Conservation (phyloP, 2,888 invertebrate genomes). For the Aleiodes testaceus region DNA sequence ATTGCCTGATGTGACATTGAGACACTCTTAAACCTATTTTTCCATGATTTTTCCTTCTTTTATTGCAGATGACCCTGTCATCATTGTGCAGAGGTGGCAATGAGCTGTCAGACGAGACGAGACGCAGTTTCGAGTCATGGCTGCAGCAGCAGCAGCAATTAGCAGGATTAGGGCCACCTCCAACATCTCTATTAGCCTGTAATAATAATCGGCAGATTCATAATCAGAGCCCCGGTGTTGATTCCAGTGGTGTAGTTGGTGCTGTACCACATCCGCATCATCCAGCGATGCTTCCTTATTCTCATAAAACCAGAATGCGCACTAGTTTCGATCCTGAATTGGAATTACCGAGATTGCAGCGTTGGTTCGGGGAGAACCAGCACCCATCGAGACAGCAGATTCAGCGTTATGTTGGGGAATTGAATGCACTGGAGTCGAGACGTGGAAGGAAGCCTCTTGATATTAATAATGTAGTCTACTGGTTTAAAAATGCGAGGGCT, state of each 20-base stretch:
- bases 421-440: slow-evolving; percentile 93
- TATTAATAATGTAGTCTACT: slow-evolving; percentile 96
- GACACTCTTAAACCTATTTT: background rate
- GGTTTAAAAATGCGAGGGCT: slow-evolving; percentile 98
- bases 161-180: slow-evolving; percentile 64
- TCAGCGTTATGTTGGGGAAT: slow-evolving; percentile 93
- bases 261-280: slow-evolving; percentile 76
- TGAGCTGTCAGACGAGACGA: slow-evolving; percentile 88
- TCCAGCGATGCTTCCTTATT: slow-evolving; percentile 78
- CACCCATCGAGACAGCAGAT: slow-evolving; percentile 98
- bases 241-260: slow-evolving; percentile 72
- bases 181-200: slow-evolving; percentile 63
- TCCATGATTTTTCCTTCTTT: background rate
- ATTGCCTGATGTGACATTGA: slow-evolving; percentile 30
- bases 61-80: slow-evolving; percentile 83
- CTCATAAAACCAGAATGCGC: slow-evolving; percentile 93
- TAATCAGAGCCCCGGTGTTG: slow-evolving; percentile 66
- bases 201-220: slow-evolving; percentile 57
- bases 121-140: slow-evolving; percentile 94
- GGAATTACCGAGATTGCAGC: slow-evolving; percentile 95
- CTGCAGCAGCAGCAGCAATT: slow-evolving; percentile 69
- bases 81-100: slow-evolving; percentile 88
- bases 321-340: slow-evolving; percentile 98
- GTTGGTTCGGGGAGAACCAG: slow-evolving; percentile 98
- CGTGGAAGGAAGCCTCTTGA: slow-evolving; percentile 94